Base-by-base conservation (phyloP, 92 coral and sea anemone genomes). In the Plumapathes pennacea region DNA sequence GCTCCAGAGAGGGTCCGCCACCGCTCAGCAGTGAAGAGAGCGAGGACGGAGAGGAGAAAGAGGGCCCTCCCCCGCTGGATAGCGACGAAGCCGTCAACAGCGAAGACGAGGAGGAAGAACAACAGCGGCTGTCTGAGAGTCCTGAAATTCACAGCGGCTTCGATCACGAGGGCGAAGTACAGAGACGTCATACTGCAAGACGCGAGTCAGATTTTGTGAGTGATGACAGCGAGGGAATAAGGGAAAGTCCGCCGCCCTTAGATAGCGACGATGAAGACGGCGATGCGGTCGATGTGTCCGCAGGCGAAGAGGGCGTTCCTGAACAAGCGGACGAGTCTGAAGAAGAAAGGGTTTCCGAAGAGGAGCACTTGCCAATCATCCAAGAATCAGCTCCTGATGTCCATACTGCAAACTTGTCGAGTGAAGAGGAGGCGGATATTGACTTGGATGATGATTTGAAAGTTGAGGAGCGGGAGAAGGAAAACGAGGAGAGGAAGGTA, bases 31-130 rank as follows among this genome's bases (percentile, higher is more conserved):
- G 85, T 50, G 85, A 82, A 9, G 74, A 72, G 3, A 76, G 13
- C 10, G 40, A 24, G 1, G 14, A 23, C 25, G 58, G 70, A 32
- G 50, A 21, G 49, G 70, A 60, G 5, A 64, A 67, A 14, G 78
- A 75, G 38, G 89, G 83, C 1, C 89, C 89, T 6, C 89, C 89
- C 12, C 89, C 89, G 45, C 30, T 81, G 9, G 82, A 81, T 60
- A 79, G 74, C 21, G 80, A 71, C 1, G 85, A 57, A 22, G 74
- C 69, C 32, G 62, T 19, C 1, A 74, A 53, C 15, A 41, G 50
- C 41, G 32, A 52, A 2, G 64, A 44, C 36, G 49, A 40, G 25
- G 63, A 32, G n/a, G 34, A 60, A 1, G 64, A 80, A 18, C 57
- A 54, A 28, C 63, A 45, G 5, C 43, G 46, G 25, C 24, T 51